Conservation (phyloP, 2,797 vertebrate genomes). For the Naso thynnoides region DNA sequence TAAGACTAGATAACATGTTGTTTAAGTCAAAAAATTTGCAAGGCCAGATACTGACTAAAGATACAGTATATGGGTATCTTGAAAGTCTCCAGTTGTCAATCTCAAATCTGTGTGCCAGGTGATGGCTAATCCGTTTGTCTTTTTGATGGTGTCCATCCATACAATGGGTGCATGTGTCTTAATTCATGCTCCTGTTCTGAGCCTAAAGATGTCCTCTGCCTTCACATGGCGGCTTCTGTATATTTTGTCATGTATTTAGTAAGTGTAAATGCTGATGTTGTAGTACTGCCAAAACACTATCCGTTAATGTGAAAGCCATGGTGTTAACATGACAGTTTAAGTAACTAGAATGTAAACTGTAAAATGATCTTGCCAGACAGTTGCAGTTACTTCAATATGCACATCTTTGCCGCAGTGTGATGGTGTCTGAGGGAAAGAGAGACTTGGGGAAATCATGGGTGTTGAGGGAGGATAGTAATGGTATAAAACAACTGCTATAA, state of each 20-base stretch:
- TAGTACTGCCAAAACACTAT: slow-evolving; percentile 28
- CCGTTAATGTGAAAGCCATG: slow-evolving; percentile 18
- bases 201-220: slow-evolving; percentile 4
- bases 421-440: slow-evolving; percentile 31
- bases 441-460: slow-evolving; percentile 47
- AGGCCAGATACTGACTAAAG: not conserved
- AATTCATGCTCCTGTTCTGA: not conserved
- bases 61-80: not conserved
- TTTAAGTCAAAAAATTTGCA: too few species aligned
- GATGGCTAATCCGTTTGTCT: not conserved
- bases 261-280: slow-evolving; percentile 9
- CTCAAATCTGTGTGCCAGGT: not conserved
- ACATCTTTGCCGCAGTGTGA: slow-evolving; percentile 47
- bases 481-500: slow-evolving; percentile 75
- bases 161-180: not conserved
- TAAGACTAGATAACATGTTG: too few species aligned
- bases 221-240: slow-evolving; percentile 7
- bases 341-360: slow-evolving; percentile 46
- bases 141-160: not conserved
- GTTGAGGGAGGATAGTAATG: slow-evolving; percentile 63
- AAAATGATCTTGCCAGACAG: slow-evolving; percentile 40
- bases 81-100: slow-evolving; percentile 8
- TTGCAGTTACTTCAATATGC: slow-evolving; percentile 34
- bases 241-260: slow-evolving; percentile 13
- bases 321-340: slow-evolving; percentile 48